These are phyloP conservation scores for Pyrochroa serraticornis DNA, from an alignment of 2,888 invertebrate genomes.

Conservation along the genomic window DNA sequence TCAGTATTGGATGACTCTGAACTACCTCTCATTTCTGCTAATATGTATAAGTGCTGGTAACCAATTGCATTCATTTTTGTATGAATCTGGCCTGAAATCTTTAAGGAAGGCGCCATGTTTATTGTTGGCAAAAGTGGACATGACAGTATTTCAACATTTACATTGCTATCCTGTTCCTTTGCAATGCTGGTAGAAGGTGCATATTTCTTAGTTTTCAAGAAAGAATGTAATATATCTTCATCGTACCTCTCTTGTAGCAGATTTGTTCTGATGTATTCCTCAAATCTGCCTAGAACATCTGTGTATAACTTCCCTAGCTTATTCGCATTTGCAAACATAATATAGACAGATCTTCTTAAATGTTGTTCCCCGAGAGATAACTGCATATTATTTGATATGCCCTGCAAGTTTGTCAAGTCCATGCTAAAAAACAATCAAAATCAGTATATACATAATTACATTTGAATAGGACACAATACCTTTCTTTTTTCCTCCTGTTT, in stretches of 20 bases:
- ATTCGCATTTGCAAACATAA: no score
- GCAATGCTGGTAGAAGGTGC: slow-evolving; percentile 8
- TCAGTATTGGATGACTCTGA: slow-evolving; percentile 18
- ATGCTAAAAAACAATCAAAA: slow-evolving; percentile 18
- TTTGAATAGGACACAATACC: slow-evolving; percentile 8
- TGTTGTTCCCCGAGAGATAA: slow-evolving; percentile 17
- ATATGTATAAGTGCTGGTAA: slow-evolving; percentile 15
- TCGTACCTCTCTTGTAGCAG: no score
- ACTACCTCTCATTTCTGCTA: slow-evolving; percentile 11
- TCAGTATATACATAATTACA: slow-evolving; percentile 20
- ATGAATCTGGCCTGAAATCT: slow-evolving; percentile 15
- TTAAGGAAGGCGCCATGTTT: slow-evolving; percentile 8
- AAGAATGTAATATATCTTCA: no score
- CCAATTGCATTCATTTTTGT: slow-evolving; percentile 15
- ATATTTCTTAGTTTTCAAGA: no score
- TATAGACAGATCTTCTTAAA: slow-evolving; percentile 15
- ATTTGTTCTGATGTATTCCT: no score
- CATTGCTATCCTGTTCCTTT: slow-evolving; percentile 8
- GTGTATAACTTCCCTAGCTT: no score
- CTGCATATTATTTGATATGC: slow-evolving; percentile 37
- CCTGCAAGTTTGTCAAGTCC: slow-evolving; percentile 19
- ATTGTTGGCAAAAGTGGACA: slow-evolving; percentile 16
- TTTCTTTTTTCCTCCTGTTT: slow-evolving; percentile 8
- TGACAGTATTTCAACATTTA: slow-evolving; percentile 7
- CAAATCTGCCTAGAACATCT: no score